These are phyloP conservation scores for Rhopalosiphum maidis DNA, from an alignment of 1,140 invertebrate genomes.

Conservation along the genomic window DNA sequence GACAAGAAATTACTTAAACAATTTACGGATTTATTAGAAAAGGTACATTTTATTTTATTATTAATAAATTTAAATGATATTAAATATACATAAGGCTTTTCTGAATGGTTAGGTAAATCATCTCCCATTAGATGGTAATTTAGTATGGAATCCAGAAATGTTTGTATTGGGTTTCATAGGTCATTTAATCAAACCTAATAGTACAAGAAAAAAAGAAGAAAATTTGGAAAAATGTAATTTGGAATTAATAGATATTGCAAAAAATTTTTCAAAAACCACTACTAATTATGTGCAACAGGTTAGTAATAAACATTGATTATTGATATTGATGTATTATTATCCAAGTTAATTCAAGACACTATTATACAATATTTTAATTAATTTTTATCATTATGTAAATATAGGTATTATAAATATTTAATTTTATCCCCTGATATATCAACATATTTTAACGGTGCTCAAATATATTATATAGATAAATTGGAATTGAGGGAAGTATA, in stretches of 20 bases:
- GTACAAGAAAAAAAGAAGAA: conserved; percentile 5
- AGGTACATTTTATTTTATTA: neutral
- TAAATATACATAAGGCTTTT: neutral
- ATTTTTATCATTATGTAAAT: neutral
- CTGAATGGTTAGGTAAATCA: conserved; percentile 39
- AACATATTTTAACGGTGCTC: too few relatives aligned
- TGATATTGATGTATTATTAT: neutral
- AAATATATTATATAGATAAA: too few relatives aligned
- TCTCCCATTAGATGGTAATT: conserved; percentile 52
- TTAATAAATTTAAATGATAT: neutral
- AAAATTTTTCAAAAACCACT: conserved; percentile 32
- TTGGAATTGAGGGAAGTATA: too few relatives aligned
- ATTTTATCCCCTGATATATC: neutral
- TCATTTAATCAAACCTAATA: conserved; percentile 40
- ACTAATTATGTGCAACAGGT: conserved; percentile 31
- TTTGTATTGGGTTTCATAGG: conserved; percentile 52
- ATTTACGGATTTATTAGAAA: conserved; percentile 51
- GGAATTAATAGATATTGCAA: conserved; percentile 42
- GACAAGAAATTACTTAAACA: conserved; percentile 51
- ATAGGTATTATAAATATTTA: neutral
- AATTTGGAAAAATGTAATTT: conserved; percentile 34
- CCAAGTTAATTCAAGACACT: too few relatives aligned
- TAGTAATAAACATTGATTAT: neutral
- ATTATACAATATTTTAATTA: neutral
- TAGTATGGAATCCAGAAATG: conserved; percentile 53